Conservation (phyloP, 2,113 vertebrate genomes). For the Mellivora capensis region DNA sequence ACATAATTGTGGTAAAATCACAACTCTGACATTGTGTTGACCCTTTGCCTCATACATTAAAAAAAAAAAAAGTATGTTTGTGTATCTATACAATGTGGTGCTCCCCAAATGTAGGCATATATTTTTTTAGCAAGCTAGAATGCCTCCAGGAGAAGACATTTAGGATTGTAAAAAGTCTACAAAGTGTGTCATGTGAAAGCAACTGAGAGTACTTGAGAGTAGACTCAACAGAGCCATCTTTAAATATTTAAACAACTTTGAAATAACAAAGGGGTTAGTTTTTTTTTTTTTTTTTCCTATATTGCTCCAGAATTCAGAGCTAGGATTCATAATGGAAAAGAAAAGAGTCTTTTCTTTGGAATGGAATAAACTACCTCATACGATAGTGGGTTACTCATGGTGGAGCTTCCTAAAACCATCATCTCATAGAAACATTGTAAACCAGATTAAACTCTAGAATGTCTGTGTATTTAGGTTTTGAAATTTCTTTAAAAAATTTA, state of each 20-base stretch:
- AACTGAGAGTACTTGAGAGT: not conserved
- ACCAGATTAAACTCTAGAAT: not conserved
- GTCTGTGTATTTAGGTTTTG: not conserved
- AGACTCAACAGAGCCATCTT: not conserved
- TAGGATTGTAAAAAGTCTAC: not conserved
- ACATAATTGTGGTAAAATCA: not conserved
- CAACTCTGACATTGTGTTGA: not conserved
- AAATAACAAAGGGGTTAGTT: not conserved
- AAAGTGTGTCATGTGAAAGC: not conserved
- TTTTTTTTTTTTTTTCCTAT: not conserved
- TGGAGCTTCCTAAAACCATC: not conserved
- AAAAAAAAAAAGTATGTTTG: not conserved
- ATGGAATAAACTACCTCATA: not conserved
- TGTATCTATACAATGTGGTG: not conserved
- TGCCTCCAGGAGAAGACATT: not conserved
- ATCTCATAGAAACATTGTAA: not conserved
- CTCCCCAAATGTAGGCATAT: not conserved
- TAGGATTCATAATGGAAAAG: not conserved
- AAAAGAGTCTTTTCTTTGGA: slow-evolving; percentile 32
- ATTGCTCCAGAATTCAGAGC: not conserved
- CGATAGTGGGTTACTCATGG: not conserved
- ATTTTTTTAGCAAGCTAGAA: not conserved
- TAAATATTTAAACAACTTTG: slow-evolving; percentile 31
- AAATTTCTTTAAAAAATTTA: not conserved
- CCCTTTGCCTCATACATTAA: not conserved